Percentiles rank a stretch among this genome's conserved stretches.
Conservation (phyloP, 1,140 invertebrate species). For the Diprion similis region DNA sequence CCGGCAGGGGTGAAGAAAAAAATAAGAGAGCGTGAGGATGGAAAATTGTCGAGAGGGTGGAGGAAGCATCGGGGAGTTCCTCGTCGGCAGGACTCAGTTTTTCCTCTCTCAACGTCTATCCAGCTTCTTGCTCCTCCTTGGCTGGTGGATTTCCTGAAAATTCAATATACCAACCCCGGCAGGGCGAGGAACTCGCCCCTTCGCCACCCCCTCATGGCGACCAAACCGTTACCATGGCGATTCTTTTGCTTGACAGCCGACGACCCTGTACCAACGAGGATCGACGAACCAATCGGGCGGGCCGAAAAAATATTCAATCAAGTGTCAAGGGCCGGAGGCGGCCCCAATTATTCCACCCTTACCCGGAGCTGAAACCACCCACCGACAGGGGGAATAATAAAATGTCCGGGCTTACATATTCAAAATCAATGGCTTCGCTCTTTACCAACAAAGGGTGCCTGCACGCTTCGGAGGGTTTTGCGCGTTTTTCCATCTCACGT, state of each 20-base stretch:
- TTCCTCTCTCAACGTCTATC: no score
- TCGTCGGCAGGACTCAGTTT: slow-evolving; percentile 12
- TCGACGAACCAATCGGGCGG: slow-evolving; percentile 59
- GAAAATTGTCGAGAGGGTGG: slow-evolving; percentile 9
- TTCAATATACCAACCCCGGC: slow-evolving; percentile 2
- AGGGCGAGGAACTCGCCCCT: slow-evolving; percentile 17
- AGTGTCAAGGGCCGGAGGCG: slow-evolving; percentile 55
- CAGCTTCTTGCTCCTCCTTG: background rate
- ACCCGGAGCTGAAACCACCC: slow-evolving; percentile 24
- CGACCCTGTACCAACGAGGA: slow-evolving; percentile 35
- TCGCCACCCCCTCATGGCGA: slow-evolving; percentile 35
- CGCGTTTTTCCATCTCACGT: background rate
- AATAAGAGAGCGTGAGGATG: background rate
- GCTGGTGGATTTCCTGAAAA: background rate
- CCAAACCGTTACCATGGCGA: slow-evolving; percentile 56
- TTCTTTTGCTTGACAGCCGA: slow-evolving; percentile 59
- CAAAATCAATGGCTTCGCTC: slow-evolving; percentile 57
- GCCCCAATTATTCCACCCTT: slow-evolving; percentile 22
- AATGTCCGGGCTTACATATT: slow-evolving; percentile 59
- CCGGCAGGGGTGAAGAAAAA: background rate
- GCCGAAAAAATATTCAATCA: slow-evolving; percentile 63
- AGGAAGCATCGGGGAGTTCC: slow-evolving; percentile 6
- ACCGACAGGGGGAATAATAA: slow-evolving; percentile 54
- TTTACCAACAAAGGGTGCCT: slow-evolving; percentile 16
- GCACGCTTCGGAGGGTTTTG: background rate